A percentile compares a stretch with the other conserved stretches of the same genome.
phyloP scores from a whole-genome alignment of 2,888 invertebrate genomes.

The Torymus auratus region DNA sequence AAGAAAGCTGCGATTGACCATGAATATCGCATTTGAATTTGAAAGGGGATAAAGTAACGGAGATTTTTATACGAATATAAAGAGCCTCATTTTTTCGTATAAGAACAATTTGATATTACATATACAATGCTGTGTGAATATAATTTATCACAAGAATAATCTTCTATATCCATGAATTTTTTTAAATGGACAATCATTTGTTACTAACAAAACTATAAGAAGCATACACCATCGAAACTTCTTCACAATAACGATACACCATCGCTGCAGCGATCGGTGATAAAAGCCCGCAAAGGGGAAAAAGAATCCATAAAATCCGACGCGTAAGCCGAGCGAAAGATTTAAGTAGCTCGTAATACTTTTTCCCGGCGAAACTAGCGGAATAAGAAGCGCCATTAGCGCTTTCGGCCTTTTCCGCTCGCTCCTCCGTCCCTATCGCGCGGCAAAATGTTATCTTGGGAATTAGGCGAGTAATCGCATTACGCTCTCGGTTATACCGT shows the following conservation, averaged over 20 bases:
- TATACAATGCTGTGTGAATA: neutral
- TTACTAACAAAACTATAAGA: no score
- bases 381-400: conserved; percentile 39
- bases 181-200: no score
- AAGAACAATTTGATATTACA: neutral
- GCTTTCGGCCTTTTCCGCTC: neutral
- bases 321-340: neutral
- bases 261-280: no score
- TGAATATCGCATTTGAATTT: no score
- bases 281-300: neutral
- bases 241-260: no score
- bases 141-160: no score
- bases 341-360: conserved; percentile 31
- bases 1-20: no score
- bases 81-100: neutral
- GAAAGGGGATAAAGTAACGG: no score
- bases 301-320: conserved; percentile 5
- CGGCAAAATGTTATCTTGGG: conserved; percentile 34
- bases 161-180: no score
- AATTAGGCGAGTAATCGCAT: conserved; percentile 37
- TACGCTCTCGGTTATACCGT: conserved; percentile 12
- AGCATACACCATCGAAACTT: no score
- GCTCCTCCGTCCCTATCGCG: conserved; percentile 3
- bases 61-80: no score
- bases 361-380: conserved; percentile 19